phyloP scores from a whole-genome alignment of 2,113 vertebrate species.

The Notechis scutatus region DNA sequence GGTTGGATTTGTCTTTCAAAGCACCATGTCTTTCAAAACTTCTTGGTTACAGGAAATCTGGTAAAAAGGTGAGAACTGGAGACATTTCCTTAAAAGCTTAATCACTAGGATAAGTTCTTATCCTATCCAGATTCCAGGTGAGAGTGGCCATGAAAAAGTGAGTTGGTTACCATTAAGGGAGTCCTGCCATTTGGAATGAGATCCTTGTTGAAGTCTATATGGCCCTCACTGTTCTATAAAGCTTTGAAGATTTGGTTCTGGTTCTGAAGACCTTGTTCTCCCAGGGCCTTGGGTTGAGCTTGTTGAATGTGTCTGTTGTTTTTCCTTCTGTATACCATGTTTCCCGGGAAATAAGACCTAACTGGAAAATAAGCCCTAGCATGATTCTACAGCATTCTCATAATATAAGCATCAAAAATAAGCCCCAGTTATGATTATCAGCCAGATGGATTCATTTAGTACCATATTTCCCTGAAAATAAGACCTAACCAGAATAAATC shows the following conservation, averaged over 20 bases:
- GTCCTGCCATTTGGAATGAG: not conserved
- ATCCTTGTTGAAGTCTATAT: not conserved
- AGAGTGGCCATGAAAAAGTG: not conserved
- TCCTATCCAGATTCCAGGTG: not conserved
- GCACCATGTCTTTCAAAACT: not conserved
- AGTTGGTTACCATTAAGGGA: not conserved
- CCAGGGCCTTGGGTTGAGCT: not conserved
- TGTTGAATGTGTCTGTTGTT: not conserved
- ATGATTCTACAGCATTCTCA: too few species aligned
- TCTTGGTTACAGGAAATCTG: not conserved
- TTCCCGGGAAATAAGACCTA: too few species aligned
- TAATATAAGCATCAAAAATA: too few species aligned
- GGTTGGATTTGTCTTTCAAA: not conserved
- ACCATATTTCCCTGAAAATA: too few species aligned
- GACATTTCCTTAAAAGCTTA: not conserved
- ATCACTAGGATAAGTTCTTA: not conserved
- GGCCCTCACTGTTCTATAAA: not conserved
- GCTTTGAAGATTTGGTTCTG: not conserved
- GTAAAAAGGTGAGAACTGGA: not conserved
- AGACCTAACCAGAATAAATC: too few species aligned
- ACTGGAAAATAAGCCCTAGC: too few species aligned
- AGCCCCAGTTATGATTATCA: too few species aligned
- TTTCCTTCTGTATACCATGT: not conserved
- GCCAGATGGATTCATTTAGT: too few species aligned
- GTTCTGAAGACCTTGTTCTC: not conserved